phyloP scores from a whole-genome alignment of 2,113 vertebrate genomes.

The Gila orcuttii region DNA sequence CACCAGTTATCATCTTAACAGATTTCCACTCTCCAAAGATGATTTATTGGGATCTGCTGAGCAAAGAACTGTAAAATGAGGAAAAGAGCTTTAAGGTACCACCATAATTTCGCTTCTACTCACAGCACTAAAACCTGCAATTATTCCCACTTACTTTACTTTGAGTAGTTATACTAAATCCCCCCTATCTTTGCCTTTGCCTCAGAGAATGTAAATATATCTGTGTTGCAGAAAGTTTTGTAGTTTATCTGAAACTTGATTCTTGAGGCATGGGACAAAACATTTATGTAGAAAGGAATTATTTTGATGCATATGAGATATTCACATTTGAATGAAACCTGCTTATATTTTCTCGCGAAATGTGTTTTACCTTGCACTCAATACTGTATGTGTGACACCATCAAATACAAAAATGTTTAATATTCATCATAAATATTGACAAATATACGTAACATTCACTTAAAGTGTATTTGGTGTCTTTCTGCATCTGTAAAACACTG shows the following conservation, averaged over 20 bases:
- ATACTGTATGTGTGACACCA: background rate
- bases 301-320: background rate
- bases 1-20: background rate
- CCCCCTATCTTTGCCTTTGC: background rate
- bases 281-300: background rate
- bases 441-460: background rate
- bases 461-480: background rate
- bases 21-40: background rate
- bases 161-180: constrained; percentile 1
- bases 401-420: background rate
- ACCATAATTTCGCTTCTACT: background rate
- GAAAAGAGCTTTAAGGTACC: background rate
- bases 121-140: background rate
- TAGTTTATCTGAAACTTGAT: background rate
- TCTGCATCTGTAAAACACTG: background rate
- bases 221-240: background rate
- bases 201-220: background rate
- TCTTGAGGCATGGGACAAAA: background rate
- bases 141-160: constrained; percentile 6
- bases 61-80: background rate
- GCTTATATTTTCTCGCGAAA: background rate
- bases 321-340: background rate
- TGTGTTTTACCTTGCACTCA: background rate
- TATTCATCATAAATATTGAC: background rate
- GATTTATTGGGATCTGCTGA: constrained; percentile 12